These are phyloP conservation scores for Philaethria dido DNA, from an alignment of 2,888 invertebrate species.

Conservation along the genomic window DNA sequence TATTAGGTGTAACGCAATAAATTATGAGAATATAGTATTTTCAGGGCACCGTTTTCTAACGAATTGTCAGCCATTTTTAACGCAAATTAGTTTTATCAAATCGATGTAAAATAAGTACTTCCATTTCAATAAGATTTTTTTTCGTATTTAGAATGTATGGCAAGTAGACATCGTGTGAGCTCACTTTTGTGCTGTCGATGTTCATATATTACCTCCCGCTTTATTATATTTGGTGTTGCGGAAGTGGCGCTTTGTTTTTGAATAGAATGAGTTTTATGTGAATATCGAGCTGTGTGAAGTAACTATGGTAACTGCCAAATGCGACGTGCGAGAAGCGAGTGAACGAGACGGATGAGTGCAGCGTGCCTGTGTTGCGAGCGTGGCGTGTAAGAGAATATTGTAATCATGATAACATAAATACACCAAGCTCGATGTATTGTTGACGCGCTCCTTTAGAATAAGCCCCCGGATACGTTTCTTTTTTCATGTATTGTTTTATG, in stretches of 20 bases:
- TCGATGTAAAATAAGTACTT: slow-evolving; percentile 78
- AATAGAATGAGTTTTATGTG: slow-evolving; percentile 64
- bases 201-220: slow-evolving; percentile 67
- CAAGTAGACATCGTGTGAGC: slow-evolving; percentile 70
- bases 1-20: slow-evolving; percentile 56
- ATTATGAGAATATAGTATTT: slow-evolving; percentile 66
- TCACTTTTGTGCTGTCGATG: slow-evolving; percentile 65
- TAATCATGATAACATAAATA: slow-evolving; percentile 76
- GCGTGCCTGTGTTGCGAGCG: neutral
- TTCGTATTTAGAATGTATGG: slow-evolving; percentile 73
- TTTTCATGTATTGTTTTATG: slow-evolving; percentile 40
- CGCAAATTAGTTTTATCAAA: slow-evolving; percentile 74
- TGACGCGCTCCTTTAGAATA: slow-evolving; percentile 64
- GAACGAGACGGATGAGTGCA: slow-evolving; percentile 46
- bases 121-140: slow-evolving; percentile 80
- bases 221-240: slow-evolving; percentile 47
- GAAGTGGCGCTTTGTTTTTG: slow-evolving; percentile 50
- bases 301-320: slow-evolving; percentile 80
- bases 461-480: slow-evolving; percentile 55
- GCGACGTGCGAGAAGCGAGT: slow-evolving; percentile 56
- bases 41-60: slow-evolving; percentile 68
- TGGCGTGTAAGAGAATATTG: slow-evolving; percentile 62
- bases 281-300: slow-evolving; percentile 70
- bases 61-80: slow-evolving; percentile 78
- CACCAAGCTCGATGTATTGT: slow-evolving; percentile 75